These are phyloP conservation scores for Geococcyx californianus DNA, from an alignment of 2,113 vertebrate genomes.

Conservation along the genomic window DNA sequence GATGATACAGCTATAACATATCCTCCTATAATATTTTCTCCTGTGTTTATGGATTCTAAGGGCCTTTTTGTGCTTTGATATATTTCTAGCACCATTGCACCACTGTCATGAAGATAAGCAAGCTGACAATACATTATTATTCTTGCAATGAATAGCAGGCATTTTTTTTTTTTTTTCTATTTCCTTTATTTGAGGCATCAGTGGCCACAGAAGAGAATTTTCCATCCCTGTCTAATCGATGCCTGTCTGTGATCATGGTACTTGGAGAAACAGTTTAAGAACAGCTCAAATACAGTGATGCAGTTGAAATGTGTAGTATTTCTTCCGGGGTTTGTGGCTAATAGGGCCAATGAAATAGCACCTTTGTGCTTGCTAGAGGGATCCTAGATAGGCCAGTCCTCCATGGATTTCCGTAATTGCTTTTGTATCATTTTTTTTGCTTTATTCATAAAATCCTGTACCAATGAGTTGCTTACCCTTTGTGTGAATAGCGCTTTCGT, in stretches of 20 bases:
- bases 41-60: not conserved
- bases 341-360: not conserved
- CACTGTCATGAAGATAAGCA: not conserved
- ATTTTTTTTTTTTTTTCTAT: too few relatives aligned
- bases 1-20: not conserved
- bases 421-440: not conserved
- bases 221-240: not conserved
- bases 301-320: not conserved
- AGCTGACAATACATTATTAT: not conserved
- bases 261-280: not conserved
- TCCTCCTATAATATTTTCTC: not conserved
- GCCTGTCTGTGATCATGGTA: not conserved
- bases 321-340: not conserved
- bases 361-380: not conserved
- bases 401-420: not conserved
- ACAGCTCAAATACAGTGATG: not conserved
- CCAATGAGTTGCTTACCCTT: not conserved
- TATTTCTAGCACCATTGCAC: not conserved
- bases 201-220: not conserved
- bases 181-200: not conserved
- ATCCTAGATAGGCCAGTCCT: not conserved
- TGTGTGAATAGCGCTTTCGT: not conserved
- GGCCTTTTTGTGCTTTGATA: not conserved
- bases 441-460: not conserved
- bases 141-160: not conserved